Evolutionary conservation across 2,797 vertebrate genomes (phyloP), one percentile per base, ranked within the genome.

Genomic region (Phalloptychus januarius): DNA sequence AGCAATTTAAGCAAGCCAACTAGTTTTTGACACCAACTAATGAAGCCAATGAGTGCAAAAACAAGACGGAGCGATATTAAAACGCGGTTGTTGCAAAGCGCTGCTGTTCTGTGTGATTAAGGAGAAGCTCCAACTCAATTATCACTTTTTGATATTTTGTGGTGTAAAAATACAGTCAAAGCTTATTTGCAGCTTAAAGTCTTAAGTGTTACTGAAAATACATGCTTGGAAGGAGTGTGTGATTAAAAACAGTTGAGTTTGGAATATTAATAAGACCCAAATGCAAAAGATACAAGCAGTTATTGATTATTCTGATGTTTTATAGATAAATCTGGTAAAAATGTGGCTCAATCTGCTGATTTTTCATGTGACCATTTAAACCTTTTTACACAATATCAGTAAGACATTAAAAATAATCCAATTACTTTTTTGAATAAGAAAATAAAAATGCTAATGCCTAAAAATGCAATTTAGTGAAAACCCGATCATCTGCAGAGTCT

Each of bases 21-120:
- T 77, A 71, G 77, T 76, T 87, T 88, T 85, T 86, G 88, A 92
- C 91, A 85, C 88, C 82, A 85, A 89, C 85, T 91, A 88, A 93
- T 91, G 91, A 92, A 89, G 88, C 85, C 87, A 85, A 85, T 85
- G 87, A 90, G 87, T 77, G 82, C 83, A 87, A 81, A 85, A 79
- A 84, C 80, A 81, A 91, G 85, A 87, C 77, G 2, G 78, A 88
- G 76, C 28, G 50, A 89, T 85, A 83, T 87, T 74, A 80, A 50
- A 61, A 83, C 80, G 82, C 72, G 81, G 79, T 74, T 7, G 73
- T 69, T 81, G 67, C 74, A 52, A 74, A 88, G 33, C 79, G 72
- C 78, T 81, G 74, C 78, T 65, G 83, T 67, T 63, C 65, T 15
- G n/a, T 38, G 46, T n/a, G 31, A 23, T 38, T 48, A 70, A 67